Evolutionary conservation across 2,113 vertebrate species (phyloP), one percentile per base, ranked within the genome.

Genomic region (Leptobrachium ailaonicum): DNA sequence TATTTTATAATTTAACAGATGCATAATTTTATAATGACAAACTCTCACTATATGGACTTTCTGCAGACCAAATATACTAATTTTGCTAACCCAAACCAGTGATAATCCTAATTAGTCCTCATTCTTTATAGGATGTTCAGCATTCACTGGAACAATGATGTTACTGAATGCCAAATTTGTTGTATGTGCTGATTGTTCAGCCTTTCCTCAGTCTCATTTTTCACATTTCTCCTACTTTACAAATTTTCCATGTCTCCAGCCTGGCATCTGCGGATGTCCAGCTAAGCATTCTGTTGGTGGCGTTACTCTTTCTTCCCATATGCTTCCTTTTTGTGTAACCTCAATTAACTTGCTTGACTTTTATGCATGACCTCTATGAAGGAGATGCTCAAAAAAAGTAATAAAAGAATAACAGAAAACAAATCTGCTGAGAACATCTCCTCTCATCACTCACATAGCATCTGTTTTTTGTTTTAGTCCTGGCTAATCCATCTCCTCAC

Each of bases 331-430:
- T 58, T 73, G 63, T 80, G 56, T 58, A 62, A 74, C 78, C 78
- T 80, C 78, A 80, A 79, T 79, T 79, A 79, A 68, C 78, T 80
- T 68, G 11, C n/a, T 74, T 80, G 78, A 56, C 78, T 80, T 73
- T 32, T 67, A 41, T 58, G 63, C 44, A 64, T 67, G 42, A 74
- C 78, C 78, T 80, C 63, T 74, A 60, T 68, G 71, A 73, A 67
- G 78, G 43, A 14, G 71, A 68, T 50, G 71, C 60, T 73, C 58
- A 20, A 50, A 66, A 71, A 71, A 73, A 79, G 8, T 5, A 50
- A 50, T 5, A 50, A 50, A 50, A 50, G 47, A 50, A 50, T 8
- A 50, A 50, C 20, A 32, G 20, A 32, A 32, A 32, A 32, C 20
- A 32, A 32, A 32, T 32, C 20, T 32, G 8, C 47, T 5, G 47